These are phyloP conservation scores for Scarus forsteni DNA, from an alignment of 2,797 vertebrate species.

Conservation along the genomic window DNA sequence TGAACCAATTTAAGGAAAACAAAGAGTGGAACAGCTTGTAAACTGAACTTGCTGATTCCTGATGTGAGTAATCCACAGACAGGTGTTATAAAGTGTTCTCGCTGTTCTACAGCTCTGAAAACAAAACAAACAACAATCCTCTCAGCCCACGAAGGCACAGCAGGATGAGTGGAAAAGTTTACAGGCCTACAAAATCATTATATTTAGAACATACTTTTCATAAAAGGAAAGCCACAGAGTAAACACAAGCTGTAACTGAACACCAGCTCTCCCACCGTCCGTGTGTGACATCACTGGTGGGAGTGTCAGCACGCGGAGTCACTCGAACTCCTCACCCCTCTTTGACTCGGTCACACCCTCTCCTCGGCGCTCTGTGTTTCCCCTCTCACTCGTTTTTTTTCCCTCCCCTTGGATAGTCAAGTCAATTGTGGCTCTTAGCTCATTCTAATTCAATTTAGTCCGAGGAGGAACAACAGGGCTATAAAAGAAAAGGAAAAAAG, in stretches of 20 bases:
- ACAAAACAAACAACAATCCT: constrained; percentile 22
- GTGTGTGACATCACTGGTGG: constrained; percentile 68
- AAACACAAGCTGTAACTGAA: constrained; percentile 64
- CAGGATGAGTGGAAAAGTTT: constrained; percentile 67
- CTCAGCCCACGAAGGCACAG: constrained; percentile 33
- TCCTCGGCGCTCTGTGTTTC: constrained; percentile 47
- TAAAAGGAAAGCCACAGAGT: constrained; percentile 68
- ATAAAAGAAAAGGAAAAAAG: constrained; percentile 9
- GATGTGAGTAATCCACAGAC: constrained; percentile 9
- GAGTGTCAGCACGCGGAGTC: constrained; percentile 51
- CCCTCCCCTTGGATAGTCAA: constrained; percentile 47
- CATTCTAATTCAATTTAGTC: constrained; percentile 81
- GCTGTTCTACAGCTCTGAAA: constrained; percentile 48
- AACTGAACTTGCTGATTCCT: too few species aligned
- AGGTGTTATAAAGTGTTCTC: constrained; percentile 46
- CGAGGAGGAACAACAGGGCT: constrained; percentile 62
- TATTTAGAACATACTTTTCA: constrained; percentile 68
- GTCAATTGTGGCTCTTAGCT: constrained; percentile 72
- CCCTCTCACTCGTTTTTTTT: constrained; percentile 27
- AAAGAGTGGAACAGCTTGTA: too few species aligned
- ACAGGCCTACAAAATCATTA: constrained; percentile 64
- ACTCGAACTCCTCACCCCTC: constrained; percentile 75
- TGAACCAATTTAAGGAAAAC: too few species aligned
- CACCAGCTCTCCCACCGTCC: constrained; percentile 58
- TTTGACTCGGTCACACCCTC: constrained; percentile 68